These are phyloP conservation scores for Hexactinellida sp. DNA, from an alignment of 37 sponge, comb jelly and placozoan genomes.

Conservation along the genomic window DNA sequence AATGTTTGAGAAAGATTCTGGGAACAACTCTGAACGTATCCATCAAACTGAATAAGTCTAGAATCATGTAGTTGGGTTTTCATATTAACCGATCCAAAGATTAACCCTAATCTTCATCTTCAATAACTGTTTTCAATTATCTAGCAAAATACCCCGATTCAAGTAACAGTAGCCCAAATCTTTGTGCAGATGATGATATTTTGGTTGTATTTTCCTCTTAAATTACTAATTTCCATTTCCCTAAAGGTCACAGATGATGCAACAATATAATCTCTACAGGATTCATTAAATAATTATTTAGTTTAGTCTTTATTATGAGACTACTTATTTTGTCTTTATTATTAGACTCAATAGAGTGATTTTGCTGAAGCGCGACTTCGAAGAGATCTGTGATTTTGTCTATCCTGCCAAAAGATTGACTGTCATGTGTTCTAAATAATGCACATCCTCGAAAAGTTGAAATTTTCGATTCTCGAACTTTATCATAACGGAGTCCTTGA, in stretches of 20 bases:
- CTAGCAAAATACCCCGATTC: no score
- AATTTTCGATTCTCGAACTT: slow-evolving; percentile 3
- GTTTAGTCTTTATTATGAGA: neutral
- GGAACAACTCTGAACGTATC: no score
- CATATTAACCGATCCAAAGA: no score
- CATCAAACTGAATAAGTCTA: neutral
- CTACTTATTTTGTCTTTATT: neutral
- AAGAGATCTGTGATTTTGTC: neutral
- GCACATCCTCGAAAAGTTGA: neutral
- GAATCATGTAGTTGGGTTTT: neutral
- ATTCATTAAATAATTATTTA: slow-evolving; percentile 1
- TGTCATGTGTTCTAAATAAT: neutral
- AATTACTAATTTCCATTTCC: neutral
- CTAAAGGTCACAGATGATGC: neutral
- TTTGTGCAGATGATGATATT: neutral
- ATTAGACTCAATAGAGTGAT: neutral
- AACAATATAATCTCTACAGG: neutral
- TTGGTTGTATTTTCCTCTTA: slow-evolving; percentile 1
- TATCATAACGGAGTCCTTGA: neutral
- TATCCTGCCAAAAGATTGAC: neutral
- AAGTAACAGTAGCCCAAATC: no score
- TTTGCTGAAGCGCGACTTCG: neutral
- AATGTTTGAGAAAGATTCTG: no score
- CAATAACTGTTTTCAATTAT: neutral
- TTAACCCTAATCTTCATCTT: neutral